phyloP scores from a whole-genome alignment of 2,113 vertebrate species.

The Rhynchomys soricoides region DNA sequence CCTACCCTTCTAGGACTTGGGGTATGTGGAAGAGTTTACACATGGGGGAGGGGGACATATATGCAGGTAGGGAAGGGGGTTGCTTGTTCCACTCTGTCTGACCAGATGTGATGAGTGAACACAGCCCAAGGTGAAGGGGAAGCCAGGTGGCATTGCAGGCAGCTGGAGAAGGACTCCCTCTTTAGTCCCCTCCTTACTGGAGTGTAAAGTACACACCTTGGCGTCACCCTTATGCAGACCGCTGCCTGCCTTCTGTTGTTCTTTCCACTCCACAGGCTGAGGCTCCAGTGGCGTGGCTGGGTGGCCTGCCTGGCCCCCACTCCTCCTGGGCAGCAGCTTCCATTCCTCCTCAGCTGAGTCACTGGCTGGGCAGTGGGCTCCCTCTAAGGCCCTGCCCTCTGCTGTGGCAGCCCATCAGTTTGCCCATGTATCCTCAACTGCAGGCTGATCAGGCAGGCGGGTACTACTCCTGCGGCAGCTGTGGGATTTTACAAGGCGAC shows the following conservation, averaged over 20 bases:
- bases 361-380: constrained; percentile 56
- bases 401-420: neutral
- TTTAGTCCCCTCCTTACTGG: neutral
- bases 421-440: neutral
- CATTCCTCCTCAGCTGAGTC: constrained; percentile 73
- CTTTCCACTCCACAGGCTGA: constrained; percentile 58
- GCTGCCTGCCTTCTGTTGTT: constrained; percentile 68
- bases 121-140: neutral
- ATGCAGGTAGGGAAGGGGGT: too few species aligned
- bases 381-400: neutral
- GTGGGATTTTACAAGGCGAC: neutral
- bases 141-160: constrained; percentile 31
- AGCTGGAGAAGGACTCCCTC: constrained; percentile 40
- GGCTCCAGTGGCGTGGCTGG: constrained; percentile 61
- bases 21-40: neutral
- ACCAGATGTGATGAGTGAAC: neutral
- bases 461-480: neutral
- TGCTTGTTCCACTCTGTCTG: neutral
- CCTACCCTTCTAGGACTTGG: too few species aligned
- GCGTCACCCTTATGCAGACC: constrained; percentile 28
- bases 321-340: constrained; percentile 55
- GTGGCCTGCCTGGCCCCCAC: constrained; percentile 70
- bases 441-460: neutral
- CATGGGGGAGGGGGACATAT: neutral
- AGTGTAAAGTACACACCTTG: constrained; percentile 67